These are phyloP conservation scores for Nannoperca australis DNA, from an alignment of 2,797 vertebrate species.

Conservation along the genomic window DNA sequence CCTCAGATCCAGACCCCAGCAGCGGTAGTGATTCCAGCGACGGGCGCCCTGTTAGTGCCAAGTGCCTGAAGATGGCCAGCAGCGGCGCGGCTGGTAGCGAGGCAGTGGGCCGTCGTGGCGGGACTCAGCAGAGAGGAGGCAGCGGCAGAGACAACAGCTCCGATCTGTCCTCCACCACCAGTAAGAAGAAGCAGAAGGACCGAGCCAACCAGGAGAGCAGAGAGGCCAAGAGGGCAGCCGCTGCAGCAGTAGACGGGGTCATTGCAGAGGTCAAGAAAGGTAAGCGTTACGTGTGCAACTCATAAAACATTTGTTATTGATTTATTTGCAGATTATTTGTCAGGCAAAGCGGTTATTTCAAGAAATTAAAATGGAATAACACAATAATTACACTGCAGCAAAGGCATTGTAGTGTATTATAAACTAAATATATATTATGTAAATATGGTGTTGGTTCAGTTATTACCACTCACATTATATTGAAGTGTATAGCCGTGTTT, in stretches of 20 bases:
- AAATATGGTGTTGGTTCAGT: neutral
- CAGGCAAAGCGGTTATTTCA: neutral
- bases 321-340: neutral
- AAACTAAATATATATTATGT: neutral
- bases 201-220: conserved; percentile 95
- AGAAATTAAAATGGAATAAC: neutral
- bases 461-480: neutral
- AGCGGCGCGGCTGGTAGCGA: conserved; percentile 80
- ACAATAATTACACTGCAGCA: neutral
- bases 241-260: conserved; percentile 62
- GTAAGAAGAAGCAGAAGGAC: conserved; percentile 98
- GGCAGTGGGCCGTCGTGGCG: conserved; percentile 57
- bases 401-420: neutral
- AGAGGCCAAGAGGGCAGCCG: conserved; percentile 88
- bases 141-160: conserved; percentile 86
- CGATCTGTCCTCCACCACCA: conserved; percentile 85
- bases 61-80: conserved; percentile 98
- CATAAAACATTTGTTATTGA: neutral
- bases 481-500: neutral
- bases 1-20: conserved; percentile 98
- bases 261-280: conserved; percentile 87
- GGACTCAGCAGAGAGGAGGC: conserved; percentile 79
- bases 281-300: conserved; percentile 47
- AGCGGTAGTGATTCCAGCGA: conserved; percentile 90
- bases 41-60: conserved; percentile 92